Base-by-base conservation (phyloP, 2,113 vertebrate species). In the Passer montanus region DNA sequence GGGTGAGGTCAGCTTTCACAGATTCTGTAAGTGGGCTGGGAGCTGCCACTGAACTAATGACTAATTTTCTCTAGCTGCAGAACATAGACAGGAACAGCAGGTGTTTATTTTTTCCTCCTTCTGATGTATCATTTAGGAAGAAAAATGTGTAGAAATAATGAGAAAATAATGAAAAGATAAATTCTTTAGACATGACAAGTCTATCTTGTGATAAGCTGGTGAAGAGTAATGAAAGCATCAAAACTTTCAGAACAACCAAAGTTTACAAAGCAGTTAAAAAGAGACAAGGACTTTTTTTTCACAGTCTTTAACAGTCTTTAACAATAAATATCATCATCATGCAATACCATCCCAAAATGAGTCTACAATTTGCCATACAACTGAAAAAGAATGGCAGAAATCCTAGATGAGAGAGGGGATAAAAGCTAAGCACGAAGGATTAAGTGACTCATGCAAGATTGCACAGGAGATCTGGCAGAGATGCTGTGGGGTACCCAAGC, bases 41-140 rank as follows among this genome's bases (percentile, higher is more conserved):
- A 96, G 67, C 74, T 80, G 87, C 81, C 59, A 59, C 43, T 96
- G 94, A 94, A 95, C 91, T 94, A 91, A 89, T 96, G 96, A 97
- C 81, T 97, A 87, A 96, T 94, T 94, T 91, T 96, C 58, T 93
- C 74, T 93, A 84, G 52, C 84, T 92, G 70, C 70, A 89, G 74
- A 96, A 91, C 84, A 87, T 12, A 92, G 85, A 80, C 43, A 86
- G 62, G 41, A 95, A 97, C 96, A 97, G 96, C 89, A 96, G 96
- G 90, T 96, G 94, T 92, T 96, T 87, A 41, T 83, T 90, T 73
- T 89, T 74, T 14, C 55, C 74, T 94, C 87, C 92, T 95, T 74
- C 70, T 94, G 77, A 59, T 96, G 53, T 62, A 89, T 73, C 43
- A 82, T 89, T 96, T 94, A 85, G 67, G 33, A 87, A 93, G 63